Evolutionary conservation across 2,113 vertebrate genomes (phyloP).

Genomic region (Camelus dromedarius): DNA sequence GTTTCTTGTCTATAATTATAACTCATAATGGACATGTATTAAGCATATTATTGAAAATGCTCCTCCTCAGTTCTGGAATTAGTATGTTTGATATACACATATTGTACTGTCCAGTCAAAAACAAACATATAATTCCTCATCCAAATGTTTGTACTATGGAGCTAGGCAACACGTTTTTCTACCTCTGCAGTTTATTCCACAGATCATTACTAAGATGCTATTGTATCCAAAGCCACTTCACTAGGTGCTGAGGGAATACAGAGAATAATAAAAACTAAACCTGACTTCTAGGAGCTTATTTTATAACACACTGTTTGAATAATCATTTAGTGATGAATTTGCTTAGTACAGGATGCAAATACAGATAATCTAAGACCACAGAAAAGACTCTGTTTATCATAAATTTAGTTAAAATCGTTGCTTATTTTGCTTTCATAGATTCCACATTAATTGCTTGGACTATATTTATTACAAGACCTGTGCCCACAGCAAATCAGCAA

Average conservation of each 20-base stretch:
- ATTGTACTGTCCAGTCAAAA: neutral
- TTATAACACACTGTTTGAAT: neutral
- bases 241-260: neutral
- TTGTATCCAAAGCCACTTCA: neutral
- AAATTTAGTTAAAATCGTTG: neutral
- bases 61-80: neutral
- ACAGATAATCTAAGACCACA: neutral
- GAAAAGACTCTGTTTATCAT: neutral
- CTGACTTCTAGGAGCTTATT: neutral
- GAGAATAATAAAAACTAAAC: neutral
- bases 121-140: neutral
- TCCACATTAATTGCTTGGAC: neutral
- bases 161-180: neutral
- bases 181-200: neutral
- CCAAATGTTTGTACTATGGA: neutral
- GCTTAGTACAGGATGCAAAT: neutral
- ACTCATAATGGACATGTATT: neutral
- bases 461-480: neutral
- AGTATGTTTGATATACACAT: neutral
- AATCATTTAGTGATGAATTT: constrained; percentile 32
- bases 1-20: neutral
- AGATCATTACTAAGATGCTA: neutral
- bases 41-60: neutral
- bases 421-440: neutral
- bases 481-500: neutral